A percentile compares a stretch with the other conserved stretches of the same genome.
phyloP scores from a whole-genome alignment of 1,140 invertebrate genomes.

The Teleopsis dalmanni region DNA sequence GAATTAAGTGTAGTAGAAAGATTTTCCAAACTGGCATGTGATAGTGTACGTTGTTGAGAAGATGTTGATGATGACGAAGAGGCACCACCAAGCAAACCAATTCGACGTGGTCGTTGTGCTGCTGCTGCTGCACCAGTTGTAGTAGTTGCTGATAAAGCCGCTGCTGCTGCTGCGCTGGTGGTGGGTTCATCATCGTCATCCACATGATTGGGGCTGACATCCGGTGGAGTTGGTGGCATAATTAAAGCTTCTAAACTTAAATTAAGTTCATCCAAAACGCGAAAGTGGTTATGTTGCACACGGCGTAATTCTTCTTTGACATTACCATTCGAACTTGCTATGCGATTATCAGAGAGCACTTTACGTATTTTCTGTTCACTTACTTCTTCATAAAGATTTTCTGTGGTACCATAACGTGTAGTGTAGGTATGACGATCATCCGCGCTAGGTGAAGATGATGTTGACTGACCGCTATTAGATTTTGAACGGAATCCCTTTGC shows the following conservation, averaged over 20 bases:
- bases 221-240: conserved; percentile 56
- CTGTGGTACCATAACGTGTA: conserved; percentile 70
- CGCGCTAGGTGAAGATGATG: conserved; percentile 25
- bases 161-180: conserved; percentile 8
- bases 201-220: conserved; percentile 29
- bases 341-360: conserved; percentile 45
- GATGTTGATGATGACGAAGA: conserved; percentile 15
- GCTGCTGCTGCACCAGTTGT: conserved; percentile 49
- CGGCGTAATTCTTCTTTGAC: conserved; percentile 73
- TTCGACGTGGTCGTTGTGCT: conserved; percentile 23
- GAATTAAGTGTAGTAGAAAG: conserved; percentile 48
- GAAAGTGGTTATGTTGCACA: conserved; percentile 68
- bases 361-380: conserved; percentile 52
- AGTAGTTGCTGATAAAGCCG: conserved; percentile 32
- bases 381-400: conserved; percentile 85
- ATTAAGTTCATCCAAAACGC: conserved; percentile 77
- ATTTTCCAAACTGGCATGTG: conserved; percentile 51
- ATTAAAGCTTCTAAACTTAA: conserved; percentile 78
- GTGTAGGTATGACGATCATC: conserved; percentile 59
- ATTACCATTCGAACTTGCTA: conserved; percentile 53
- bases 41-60: conserved; percentile 20
- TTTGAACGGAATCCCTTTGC: conserved; percentile 39
- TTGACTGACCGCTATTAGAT: conserved; percentile 25
- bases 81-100: conserved; percentile 29
- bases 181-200: conserved; percentile 13